Evolutionary conservation across 2,113 vertebrate species (phyloP), one percentile per base, ranked within the genome.

Genomic region (Misgurnus anguillicaudatus): DNA sequence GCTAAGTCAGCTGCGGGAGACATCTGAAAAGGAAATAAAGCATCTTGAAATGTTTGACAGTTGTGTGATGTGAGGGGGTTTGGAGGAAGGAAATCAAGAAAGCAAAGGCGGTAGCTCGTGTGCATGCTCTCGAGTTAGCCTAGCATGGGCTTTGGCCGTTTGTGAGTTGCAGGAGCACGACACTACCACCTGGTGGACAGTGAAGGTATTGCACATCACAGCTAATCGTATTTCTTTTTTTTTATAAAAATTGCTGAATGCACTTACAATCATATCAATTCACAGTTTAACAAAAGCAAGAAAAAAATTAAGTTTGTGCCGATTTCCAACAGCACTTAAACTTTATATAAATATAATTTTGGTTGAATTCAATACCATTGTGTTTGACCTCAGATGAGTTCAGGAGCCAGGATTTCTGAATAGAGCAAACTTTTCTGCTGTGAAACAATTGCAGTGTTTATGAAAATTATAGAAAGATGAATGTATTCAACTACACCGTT

Each of bases 151-250:
- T 16, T 63, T 66, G 19, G 7, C 73, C 3, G 9, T n/a, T 39
- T 13, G 24, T 66, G 51, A 7, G 61, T 7, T 61, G n/a, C 19
- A 13, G 38, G 42, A 45, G 77, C 65, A 4, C 58, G 42, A 55
- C 81, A 73, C 80, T 84, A 64, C 82, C 84, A 85, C 70, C 82
- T 85, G 51, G 80, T 85, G 84, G 75, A 38, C 38, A 48, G 58
- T 39, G 19, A 3, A 38, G 48, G 53, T 69, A 75, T 73, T 69
- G 38, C 80, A 70, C 16, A 24, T n/a, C 39, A 9, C 16, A 72
- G 39, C 2, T 62, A 31, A 21, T n/a, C 9, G 10, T 4, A 31
- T 38, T 9, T 53, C 10, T 24, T 53, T 21, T 2, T n/a, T 65
- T 64, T 24, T 48, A 16, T 41, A n/a, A 16, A 38, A 75, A 80